Conservation (phyloP, 2,113 vertebrate genomes). For the Sebastes fasciatus region DNA sequence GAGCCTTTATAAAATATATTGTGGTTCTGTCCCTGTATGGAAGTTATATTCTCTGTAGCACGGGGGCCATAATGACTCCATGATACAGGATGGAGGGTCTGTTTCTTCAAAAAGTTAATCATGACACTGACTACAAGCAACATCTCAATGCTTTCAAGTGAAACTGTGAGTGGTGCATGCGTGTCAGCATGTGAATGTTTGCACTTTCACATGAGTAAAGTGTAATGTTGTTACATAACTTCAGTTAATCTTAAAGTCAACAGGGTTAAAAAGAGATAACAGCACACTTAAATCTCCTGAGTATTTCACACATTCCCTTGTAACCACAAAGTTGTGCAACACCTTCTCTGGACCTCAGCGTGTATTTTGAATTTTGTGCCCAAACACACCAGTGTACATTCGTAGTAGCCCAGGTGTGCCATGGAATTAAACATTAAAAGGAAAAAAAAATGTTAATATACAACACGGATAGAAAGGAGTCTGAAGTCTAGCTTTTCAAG, state of each 20-base stretch:
- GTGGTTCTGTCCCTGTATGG: not conserved
- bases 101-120: conserved; percentile 5
- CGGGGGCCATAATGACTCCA: not conserved
- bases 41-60: conserved; percentile 18
- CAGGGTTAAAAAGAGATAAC: conserved; percentile 12
- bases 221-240: conserved; percentile 13
- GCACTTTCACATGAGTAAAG: not conserved
- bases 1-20: conserved; percentile 36
- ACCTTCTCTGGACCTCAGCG: not conserved
- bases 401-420: not conserved
- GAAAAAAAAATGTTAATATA: not conserved
- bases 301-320: not conserved
- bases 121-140: not conserved
- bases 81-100: not conserved
- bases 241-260: conserved; percentile 28
- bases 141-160: not conserved
- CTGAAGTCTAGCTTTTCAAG: not conserved
- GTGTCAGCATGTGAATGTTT: not conserved
- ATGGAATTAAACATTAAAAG: not conserved
- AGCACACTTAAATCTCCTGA: conserved; percentile 4
- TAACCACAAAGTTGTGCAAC: conserved; percentile 2
- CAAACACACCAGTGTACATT: not conserved
- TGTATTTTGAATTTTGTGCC: not conserved
- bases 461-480: not conserved
- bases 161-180: not conserved